These are phyloP conservation scores for Mycalesis mineus DNA, from an alignment of 2,888 invertebrate genomes.

Conservation along the genomic window DNA sequence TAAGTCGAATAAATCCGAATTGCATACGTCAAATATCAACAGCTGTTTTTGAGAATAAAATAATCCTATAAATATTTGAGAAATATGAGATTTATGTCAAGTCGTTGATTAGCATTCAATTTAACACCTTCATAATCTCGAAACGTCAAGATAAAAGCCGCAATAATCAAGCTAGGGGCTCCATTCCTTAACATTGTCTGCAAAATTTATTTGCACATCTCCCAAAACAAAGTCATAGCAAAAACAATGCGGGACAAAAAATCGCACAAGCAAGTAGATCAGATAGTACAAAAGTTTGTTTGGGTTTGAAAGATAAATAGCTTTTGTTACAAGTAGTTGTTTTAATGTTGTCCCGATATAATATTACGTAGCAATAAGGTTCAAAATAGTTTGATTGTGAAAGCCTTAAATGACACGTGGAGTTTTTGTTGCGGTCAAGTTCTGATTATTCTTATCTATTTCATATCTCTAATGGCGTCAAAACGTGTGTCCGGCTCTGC, in stretches of 20 bases:
- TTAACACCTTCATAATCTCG: constrained; percentile 63
- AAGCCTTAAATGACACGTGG: constrained; percentile 23
- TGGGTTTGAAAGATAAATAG: constrained; percentile 61
- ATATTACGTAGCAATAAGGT: constrained; percentile 28
- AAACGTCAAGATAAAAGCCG: constrained; percentile 53
- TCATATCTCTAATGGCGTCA: constrained; percentile 71
- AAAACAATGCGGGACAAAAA: constrained; percentile 67
- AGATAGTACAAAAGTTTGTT: constrained; percentile 67
- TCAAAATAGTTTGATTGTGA: constrained; percentile 28
- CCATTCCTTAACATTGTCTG: constrained; percentile 47
- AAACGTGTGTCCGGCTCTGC: constrained; percentile 72
- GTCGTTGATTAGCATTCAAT: constrained; percentile 29
- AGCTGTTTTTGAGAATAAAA: too few species aligned
- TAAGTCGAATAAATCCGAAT: too few species aligned
- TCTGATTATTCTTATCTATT: constrained; percentile 68
- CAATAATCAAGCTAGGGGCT: constrained; percentile 45
- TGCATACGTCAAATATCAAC: too few species aligned
- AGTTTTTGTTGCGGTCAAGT: constrained; percentile 59
- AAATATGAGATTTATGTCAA: neutral
- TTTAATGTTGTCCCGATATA: constrained; percentile 11
- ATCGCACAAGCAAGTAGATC: constrained; percentile 64
- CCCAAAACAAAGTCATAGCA: constrained; percentile 64
- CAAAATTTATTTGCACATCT: constrained; percentile 67
- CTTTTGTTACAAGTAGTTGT: constrained; percentile 45
- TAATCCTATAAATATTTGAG: neutral